Conservation (phyloP, 2,113 vertebrate genomes). For the Hylia prasina region DNA sequence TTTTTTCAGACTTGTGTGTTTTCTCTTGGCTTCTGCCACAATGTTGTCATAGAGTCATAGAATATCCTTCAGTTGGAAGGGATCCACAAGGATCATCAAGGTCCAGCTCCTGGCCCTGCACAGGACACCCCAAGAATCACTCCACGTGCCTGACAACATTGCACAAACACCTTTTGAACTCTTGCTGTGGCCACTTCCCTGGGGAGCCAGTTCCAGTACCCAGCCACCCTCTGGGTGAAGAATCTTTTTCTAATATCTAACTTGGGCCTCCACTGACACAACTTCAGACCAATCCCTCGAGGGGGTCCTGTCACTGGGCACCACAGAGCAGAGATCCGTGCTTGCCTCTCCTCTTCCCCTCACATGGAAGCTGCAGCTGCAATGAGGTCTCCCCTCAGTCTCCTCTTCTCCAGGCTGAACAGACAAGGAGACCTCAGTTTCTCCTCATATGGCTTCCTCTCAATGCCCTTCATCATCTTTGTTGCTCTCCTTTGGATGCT, state of each 20-base stretch:
- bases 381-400: background rate
- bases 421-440: fast-evolving
- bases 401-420: background rate
- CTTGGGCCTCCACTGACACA: background rate
- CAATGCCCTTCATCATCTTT: background rate
- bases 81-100: background rate
- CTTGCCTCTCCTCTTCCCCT: background rate
- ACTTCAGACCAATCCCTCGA: fast-evolving
- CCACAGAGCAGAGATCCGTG: background rate
- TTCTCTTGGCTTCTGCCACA: background rate
- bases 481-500: background rate
- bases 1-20: background rate
- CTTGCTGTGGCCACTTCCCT: background rate
- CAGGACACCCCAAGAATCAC: background rate
- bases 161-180: background rate
- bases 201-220: background rate
- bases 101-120: background rate
- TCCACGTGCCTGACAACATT: fast-evolving
- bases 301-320: background rate
- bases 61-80: background rate
- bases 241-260: background rate
- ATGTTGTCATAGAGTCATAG: background rate
- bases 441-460: background rate
- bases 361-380: fast-evolving
- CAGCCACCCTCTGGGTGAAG: background rate